These are phyloP conservation scores for Leptobrachium ailaonicum DNA, from an alignment of 2,113 vertebrate species.

Conservation along the genomic window DNA sequence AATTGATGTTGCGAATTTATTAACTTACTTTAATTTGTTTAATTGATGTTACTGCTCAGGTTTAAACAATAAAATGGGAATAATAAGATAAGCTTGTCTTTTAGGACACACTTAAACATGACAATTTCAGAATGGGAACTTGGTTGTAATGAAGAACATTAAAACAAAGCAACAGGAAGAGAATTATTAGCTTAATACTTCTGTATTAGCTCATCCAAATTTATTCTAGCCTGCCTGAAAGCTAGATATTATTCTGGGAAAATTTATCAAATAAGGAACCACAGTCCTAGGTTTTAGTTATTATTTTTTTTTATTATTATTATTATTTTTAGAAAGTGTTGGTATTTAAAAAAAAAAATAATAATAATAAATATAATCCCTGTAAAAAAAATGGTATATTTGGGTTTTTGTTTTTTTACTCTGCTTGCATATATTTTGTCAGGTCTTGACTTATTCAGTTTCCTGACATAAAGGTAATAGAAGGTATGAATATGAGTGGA, in stretches of 20 bases:
- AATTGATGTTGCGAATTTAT: constrained; percentile 34
- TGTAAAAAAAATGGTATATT: too few species aligned
- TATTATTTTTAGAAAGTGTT: too few species aligned
- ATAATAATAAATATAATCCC: too few species aligned
- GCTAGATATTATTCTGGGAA: neutral
- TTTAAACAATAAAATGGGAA: constrained; percentile 20
- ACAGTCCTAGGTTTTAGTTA: neutral
- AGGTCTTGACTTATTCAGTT: too few species aligned
- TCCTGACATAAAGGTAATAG: too few species aligned
- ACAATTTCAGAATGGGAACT: constrained; percentile 8
- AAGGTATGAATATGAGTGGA: too few species aligned
- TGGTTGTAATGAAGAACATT: constrained; percentile 15
- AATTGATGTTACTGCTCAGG: constrained; percentile 26
- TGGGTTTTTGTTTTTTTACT: too few species aligned
- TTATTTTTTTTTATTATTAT: too few species aligned
- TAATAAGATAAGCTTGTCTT: constrained; percentile 18
- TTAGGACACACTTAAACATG: constrained; percentile 29
- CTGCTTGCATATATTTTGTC: too few species aligned
- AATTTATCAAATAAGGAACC: neutral
- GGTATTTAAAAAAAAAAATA: too few species aligned
- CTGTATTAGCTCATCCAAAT: constrained; percentile 5
- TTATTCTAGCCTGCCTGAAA: constrained; percentile 8
- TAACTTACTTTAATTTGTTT: constrained; percentile 29
- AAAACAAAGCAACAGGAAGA: constrained; percentile 19
- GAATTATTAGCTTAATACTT: constrained; percentile 17